Conservation (phyloP, 1,140 invertebrate species). For the Euura saliciscinereae region DNA sequence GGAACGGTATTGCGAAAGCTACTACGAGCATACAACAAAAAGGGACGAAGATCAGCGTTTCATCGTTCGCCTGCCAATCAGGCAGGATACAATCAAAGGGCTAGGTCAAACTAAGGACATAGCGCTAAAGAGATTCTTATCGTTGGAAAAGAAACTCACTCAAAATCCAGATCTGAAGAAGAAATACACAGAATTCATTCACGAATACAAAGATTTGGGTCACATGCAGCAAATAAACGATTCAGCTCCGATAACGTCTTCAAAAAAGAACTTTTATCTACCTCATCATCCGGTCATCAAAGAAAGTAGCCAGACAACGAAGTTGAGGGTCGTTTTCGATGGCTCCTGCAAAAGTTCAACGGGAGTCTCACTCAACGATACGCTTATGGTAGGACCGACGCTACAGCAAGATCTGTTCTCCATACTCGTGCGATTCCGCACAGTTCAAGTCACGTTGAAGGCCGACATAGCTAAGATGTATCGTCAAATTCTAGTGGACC, state of each 20-base stretch:
- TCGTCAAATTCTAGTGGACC: constrained; percentile 34
- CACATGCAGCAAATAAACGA: constrained; percentile 29
- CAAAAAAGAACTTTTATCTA: too few relatives aligned
- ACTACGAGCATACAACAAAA: not conserved
- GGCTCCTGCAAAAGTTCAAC: constrained; percentile 10
- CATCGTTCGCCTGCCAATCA: not conserved
- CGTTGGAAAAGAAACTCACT: not conserved
- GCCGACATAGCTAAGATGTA: constrained; percentile 44
- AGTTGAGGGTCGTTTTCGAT: constrained; percentile 28
- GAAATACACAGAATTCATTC: constrained; percentile 35
- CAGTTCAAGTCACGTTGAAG: constrained; percentile 22
- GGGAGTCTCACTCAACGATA: constrained; percentile 24
- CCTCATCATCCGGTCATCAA: not conserved
- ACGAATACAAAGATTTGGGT: constrained; percentile 34
- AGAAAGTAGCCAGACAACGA: constrained; percentile 16
- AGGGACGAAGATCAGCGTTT: not conserved
- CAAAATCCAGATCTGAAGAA: not conserved
- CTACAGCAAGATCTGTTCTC: constrained; percentile 13
- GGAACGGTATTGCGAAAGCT: not conserved
- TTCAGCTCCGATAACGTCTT: not conserved
- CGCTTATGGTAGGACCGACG: constrained; percentile 18
- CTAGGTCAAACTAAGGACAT: not conserved
- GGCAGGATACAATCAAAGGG: not conserved
- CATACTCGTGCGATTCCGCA: constrained; percentile 16
- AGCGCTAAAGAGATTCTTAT: not conserved